phyloP scores from a whole-genome alignment of 2,888 invertebrate genomes.

The Xylocampa areola region DNA sequence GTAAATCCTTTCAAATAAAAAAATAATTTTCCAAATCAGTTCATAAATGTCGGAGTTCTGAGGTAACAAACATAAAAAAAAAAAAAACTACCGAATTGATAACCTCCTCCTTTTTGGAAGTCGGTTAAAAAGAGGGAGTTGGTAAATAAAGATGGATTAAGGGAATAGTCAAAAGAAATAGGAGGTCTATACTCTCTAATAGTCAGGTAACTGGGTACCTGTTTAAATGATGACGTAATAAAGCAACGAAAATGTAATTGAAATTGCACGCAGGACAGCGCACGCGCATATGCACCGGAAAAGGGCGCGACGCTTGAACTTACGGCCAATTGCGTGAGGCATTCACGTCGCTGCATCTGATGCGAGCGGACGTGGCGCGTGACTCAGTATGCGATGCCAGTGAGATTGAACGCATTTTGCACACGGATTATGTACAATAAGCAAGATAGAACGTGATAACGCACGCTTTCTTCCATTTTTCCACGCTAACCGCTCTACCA shows the following conservation, averaged over 20 bases:
- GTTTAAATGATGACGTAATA: constrained; percentile 20
- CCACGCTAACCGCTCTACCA: neutral
- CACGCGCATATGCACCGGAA: constrained; percentile 77
- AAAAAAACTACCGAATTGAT: too few relatives aligned
- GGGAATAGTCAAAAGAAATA: neutral
- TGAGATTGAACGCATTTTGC: constrained; percentile 40
- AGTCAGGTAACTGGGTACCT: neutral
- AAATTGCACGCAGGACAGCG: constrained; percentile 37
- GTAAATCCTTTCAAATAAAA: too few relatives aligned
- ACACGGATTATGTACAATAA: constrained; percentile 31
- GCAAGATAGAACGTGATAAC: constrained; percentile 27
- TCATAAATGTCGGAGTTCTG: too few relatives aligned
- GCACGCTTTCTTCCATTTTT: constrained; percentile 10
- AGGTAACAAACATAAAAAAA: too few relatives aligned
- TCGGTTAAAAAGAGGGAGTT: too few relatives aligned
- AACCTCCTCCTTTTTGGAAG: too few relatives aligned
- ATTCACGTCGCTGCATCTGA: constrained; percentile 67
- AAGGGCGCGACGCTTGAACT: constrained; percentile 82
- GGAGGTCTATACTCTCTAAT: neutral
- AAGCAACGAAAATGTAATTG: constrained; percentile 22
- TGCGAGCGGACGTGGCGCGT: constrained; percentile 68
- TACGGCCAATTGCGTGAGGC: constrained; percentile 65
- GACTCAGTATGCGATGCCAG: constrained; percentile 62
- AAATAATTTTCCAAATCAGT: too few relatives aligned
- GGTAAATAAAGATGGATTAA: too few relatives aligned